These are phyloP conservation scores for Muscicapa striata DNA, from an alignment of 2,797 vertebrate genomes.

Conservation along the genomic window DNA sequence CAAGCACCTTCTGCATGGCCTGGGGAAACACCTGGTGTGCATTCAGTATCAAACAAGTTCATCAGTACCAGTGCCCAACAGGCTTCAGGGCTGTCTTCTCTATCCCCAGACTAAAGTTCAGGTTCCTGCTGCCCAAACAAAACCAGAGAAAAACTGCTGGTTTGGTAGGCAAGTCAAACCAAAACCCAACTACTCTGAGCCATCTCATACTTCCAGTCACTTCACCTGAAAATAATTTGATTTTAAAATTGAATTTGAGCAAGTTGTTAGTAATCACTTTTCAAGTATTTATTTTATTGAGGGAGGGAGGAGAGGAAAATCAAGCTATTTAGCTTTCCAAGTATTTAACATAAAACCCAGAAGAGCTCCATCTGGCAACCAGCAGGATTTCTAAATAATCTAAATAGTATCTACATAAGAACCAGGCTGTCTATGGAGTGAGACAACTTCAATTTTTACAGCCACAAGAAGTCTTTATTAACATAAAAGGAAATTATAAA, in stretches of 20 bases:
- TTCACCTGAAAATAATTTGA: slow-evolving; percentile 21
- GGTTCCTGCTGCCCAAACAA: not conserved
- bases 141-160: not conserved
- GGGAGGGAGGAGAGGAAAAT: slow-evolving; percentile 6
- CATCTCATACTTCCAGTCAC: not conserved
- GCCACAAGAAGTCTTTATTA: slow-evolving; percentile 58
- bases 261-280: slow-evolving; percentile 32
- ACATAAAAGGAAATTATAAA: slow-evolving; percentile 70
- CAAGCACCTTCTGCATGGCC: not conserved
- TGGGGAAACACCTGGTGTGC: not conserved
- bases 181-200: not conserved
- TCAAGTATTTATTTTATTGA: slow-evolving; percentile 15
- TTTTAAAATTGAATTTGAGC: slow-evolving; percentile 26
- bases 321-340: slow-evolving; percentile 49
- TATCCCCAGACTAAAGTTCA: not conserved
- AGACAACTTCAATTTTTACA: slow-evolving; percentile 53
- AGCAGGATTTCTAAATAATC: slow-evolving; percentile 65
- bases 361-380: slow-evolving; percentile 65
- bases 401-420: slow-evolving; percentile 63
- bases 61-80: not conserved
- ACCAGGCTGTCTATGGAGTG: slow-evolving; percentile 53
- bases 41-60: not conserved
- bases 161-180: not conserved
- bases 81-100: not conserved
- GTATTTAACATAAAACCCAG: slow-evolving; percentile 48